Percentiles rank a stretch among this genome's conserved stretches.
Conservation (phyloP, 2,797 vertebrate genomes). For the Dendrocincla fuliginosa region DNA sequence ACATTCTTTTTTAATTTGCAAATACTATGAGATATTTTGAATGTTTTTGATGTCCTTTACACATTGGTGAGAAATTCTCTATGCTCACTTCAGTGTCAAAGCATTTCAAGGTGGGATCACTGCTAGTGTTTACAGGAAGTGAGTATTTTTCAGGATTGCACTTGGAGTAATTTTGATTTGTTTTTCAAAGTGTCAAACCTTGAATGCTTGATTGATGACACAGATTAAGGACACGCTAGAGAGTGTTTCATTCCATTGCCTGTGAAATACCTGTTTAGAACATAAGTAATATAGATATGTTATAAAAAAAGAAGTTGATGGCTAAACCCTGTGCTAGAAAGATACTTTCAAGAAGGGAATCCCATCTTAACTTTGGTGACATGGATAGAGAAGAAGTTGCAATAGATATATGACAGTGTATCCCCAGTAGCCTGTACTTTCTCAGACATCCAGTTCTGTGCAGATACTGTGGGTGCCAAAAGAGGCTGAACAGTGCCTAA, state of each 20-base stretch:
- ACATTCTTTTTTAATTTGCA: not conserved
- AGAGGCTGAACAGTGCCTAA: not conserved
- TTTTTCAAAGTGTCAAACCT: not conserved
- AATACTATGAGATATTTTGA: not conserved
- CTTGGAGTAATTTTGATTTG: not conserved
- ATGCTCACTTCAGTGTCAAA: not conserved
- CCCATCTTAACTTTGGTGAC: not conserved
- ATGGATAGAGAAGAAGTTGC: not conserved
- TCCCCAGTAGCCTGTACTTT: not conserved
- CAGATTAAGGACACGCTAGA: not conserved
- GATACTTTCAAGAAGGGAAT: not conserved
- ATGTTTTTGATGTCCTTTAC: not conserved
- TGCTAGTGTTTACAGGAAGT: not conserved
- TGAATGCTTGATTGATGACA: not conserved
- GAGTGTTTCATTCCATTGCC: accelerated
- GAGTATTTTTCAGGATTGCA: not conserved
- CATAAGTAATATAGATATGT: not conserved
- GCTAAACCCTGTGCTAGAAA: not conserved
- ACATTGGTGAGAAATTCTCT: not conserved
- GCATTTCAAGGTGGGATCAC: not conserved
- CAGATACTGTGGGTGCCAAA: not conserved
- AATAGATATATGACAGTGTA: not conserved
- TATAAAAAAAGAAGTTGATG: not conserved
- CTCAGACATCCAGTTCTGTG: not conserved
- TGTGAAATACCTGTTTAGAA: not conserved